phyloP scores from a whole-genome alignment of 2,888 invertebrate genomes.

The Ophioninae sp. region DNA sequence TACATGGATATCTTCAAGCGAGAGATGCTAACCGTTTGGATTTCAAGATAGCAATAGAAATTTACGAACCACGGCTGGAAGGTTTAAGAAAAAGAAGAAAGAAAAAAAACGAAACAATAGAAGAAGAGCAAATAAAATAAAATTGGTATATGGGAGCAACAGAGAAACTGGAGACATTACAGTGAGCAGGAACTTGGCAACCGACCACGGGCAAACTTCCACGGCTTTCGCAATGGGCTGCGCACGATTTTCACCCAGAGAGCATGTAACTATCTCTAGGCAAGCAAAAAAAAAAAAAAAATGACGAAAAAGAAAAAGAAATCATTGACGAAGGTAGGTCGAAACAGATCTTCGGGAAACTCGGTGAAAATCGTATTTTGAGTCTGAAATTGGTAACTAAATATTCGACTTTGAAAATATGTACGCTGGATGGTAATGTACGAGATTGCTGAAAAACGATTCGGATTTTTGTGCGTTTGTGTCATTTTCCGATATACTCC shows the following conservation, averaged over 20 bases:
- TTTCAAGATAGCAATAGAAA: slow-evolving; percentile 49
- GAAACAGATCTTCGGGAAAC: slow-evolving; percentile 25
- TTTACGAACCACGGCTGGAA: slow-evolving; percentile 49
- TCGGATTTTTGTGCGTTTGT: slow-evolving; percentile 15
- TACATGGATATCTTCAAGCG: slow-evolving; percentile 31
- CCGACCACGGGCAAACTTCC: slow-evolving; percentile 58
- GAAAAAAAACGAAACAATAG: background rate
- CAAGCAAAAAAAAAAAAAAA: slow-evolving; percentile 28
- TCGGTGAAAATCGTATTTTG: slow-evolving; percentile 38
- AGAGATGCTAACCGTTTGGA: slow-evolving; percentile 50
- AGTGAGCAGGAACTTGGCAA: slow-evolving; percentile 56
- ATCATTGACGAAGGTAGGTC: slow-evolving; percentile 4
- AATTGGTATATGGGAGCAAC: background rate
- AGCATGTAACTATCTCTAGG: slow-evolving; percentile 52
- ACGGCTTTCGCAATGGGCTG: slow-evolving; percentile 25
- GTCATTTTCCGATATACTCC: background rate
- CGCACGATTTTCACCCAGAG: slow-evolving; percentile 41
- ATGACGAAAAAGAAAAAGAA: slow-evolving; percentile 4
- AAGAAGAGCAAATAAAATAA: background rate
- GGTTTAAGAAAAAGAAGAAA: slow-evolving; percentile 11
- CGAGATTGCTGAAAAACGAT: slow-evolving; percentile 7
- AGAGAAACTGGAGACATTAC: slow-evolving; percentile 27
- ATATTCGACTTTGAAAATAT: slow-evolving; percentile 12
- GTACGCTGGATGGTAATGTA: slow-evolving; percentile 1
- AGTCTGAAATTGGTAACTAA: slow-evolving; percentile 19